Conservation (phyloP, 2,888 invertebrate genomes). For the Leuctra nigra region DNA sequence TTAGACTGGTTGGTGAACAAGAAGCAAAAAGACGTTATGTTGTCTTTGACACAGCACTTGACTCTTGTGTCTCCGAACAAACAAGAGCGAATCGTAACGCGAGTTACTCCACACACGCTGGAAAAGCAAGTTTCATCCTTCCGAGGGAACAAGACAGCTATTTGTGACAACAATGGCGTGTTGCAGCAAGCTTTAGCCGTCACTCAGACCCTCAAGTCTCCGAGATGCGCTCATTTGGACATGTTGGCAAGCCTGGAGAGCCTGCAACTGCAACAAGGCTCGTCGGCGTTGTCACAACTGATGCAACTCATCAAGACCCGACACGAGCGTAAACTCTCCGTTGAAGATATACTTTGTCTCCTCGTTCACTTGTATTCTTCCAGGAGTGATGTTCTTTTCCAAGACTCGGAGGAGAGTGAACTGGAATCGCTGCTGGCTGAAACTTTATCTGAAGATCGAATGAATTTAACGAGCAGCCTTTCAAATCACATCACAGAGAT, state of each 20-base stretch:
- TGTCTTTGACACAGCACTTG: constrained; percentile 45
- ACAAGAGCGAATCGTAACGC: constrained; percentile 31
- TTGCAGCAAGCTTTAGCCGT: constrained; percentile 45
- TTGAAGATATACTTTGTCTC: constrained; percentile 53
- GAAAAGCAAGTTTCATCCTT: constrained; percentile 38
- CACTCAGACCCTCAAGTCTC: constrained; percentile 52
- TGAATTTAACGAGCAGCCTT: constrained; percentile 11
- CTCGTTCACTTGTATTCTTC: constrained; percentile 54
- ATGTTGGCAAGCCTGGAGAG: constrained; percentile 55
- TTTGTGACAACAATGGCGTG: constrained; percentile 7
- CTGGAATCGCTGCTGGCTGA: constrained; percentile 46
- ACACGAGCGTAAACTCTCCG: constrained; percentile 44
- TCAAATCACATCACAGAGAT: neutral
- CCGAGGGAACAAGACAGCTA: constrained; percentile 27
- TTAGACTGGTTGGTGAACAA: constrained; percentile 47
- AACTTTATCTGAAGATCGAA: constrained; percentile 50
- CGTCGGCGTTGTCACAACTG: constrained; percentile 51
- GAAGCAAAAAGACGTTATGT: constrained; percentile 47
- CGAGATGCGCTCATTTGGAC: constrained; percentile 48
- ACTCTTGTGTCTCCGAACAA: constrained; percentile 17
- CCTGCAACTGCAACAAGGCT: constrained; percentile 52
- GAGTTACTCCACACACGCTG: constrained; percentile 39
- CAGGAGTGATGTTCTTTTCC: constrained; percentile 50
- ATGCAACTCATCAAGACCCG: constrained; percentile 51
- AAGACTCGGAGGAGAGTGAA: constrained; percentile 45